phyloP scores from a whole-genome alignment of 2,113 vertebrate genomes.

The Planiliza haematocheilus region DNA sequence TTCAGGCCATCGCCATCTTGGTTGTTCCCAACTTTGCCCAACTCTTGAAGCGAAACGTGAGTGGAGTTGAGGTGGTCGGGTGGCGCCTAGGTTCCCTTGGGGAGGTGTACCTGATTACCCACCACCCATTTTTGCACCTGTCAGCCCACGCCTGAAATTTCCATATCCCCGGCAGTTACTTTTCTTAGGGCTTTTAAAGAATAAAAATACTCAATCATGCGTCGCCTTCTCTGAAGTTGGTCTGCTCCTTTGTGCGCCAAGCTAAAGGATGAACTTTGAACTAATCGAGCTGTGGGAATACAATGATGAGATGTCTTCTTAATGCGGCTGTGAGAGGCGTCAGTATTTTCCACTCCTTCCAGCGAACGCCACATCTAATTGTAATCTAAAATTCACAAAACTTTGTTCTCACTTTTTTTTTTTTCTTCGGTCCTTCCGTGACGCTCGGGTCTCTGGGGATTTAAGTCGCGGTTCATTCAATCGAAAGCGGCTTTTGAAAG shows the following conservation, averaged over 20 bases:
- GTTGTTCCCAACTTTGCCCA: too few relatives aligned
- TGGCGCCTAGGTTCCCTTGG: too few relatives aligned
- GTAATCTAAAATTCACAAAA: constrained; percentile 22
- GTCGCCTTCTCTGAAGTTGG: constrained; percentile 16
- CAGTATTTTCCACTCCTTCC: constrained; percentile 21
- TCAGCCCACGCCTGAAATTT: constrained; percentile 42
- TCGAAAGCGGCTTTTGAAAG: constrained; percentile 22
- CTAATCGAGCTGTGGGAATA: constrained; percentile 12
- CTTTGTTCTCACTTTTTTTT: constrained; percentile 8
- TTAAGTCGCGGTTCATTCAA: constrained; percentile 28
- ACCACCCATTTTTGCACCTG: constrained; percentile 24
- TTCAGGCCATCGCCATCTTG: too few relatives aligned
- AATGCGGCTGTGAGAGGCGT: background rate
- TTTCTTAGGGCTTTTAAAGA: constrained; percentile 35
- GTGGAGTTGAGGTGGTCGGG: too few relatives aligned
- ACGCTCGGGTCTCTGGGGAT: constrained; percentile 42
- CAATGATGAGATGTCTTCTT: constrained; percentile 13
- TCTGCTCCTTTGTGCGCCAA: constrained; percentile 49
- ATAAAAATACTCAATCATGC: constrained; percentile 35
- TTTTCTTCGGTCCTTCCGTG: constrained; percentile 26
- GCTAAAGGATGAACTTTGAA: constrained; percentile 45
- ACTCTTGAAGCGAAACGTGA: too few relatives aligned
- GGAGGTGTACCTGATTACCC: constrained; percentile 37
- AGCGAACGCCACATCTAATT: constrained; percentile 35
- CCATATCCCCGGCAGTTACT: constrained; percentile 31